Base-by-base conservation (phyloP, 1,140 invertebrate genomes). In the Cardiocondyla obscurior region DNA sequence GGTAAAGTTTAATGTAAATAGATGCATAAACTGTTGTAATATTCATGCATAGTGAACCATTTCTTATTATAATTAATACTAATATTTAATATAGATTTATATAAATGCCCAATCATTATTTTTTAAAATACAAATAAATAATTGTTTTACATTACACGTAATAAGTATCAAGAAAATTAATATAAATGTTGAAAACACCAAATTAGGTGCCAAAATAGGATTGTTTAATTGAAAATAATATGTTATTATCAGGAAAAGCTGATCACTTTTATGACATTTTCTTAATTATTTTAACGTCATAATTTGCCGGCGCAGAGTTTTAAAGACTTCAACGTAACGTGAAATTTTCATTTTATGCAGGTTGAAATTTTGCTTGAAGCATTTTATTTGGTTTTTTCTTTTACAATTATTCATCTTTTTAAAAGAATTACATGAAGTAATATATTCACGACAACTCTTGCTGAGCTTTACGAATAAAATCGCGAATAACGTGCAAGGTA, bases 1-100 rank as follows among this genome's bases (percentile, higher is more conserved):
- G 69, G 36, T 33, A 55, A 55, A 79, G 39, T 69, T 10, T 16
- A 79, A 67, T 69, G 33, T 53, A 69, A 79, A 79, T 49, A 77
- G 19, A 65, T 77, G 73, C 28, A 49, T 65, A 65, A 33, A 65
- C 3, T 53, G 16, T 79, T n/a, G 19, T 1, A 74, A 36, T 65
- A 53, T 65, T 19, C 16, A 51, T 51, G 16, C 0, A 51, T 25
- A 28, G 16, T 36, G 16, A 30, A 12, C 22, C 3, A 53, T 62
- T 30, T 60, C n/a, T 30, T n/a, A n/a, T 6, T 33, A 33, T 16
- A 58, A 73, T 6, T 5, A 55, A 42, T 72, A 73, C 6, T 57
- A 39, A 3, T 39, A 28, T 46, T 14, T 30, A 14, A 30, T 42
- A 19, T 16, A 55, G 12, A 42, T 10, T 42, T 42, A 55, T 28